Percentiles rank a stretch among this genome's conserved stretches.
phyloP scores from a whole-genome alignment of 2,113 vertebrate species.

The Trichomycterus rosablanca region DNA sequence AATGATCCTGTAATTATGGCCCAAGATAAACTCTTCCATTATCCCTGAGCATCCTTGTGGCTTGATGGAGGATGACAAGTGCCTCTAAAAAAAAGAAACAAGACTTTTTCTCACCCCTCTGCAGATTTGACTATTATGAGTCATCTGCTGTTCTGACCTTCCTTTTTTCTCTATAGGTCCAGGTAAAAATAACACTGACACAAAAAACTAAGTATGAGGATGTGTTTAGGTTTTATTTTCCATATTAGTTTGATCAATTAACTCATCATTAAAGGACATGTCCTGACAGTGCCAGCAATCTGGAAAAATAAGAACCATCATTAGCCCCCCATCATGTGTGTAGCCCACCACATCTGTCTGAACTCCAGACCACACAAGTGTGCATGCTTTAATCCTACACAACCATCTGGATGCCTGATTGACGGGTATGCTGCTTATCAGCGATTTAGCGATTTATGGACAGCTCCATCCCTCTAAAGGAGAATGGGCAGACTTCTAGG shows the following conservation, averaged over 20 bases:
- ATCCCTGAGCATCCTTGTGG: slow-evolving; percentile 11
- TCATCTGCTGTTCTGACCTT: slow-evolving; percentile 29
- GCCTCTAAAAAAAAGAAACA: slow-evolving; percentile 13
- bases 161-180: neutral
- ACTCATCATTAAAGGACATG: slow-evolving; percentile 1
- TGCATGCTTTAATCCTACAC: neutral
- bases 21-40: slow-evolving; percentile 26
- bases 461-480: no score
- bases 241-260: neutral
- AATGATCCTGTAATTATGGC: slow-evolving; percentile 34
- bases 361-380: no score
- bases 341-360: neutral
- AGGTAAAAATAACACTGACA: neutral
- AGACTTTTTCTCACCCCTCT: neutral
- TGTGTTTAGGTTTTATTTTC: no score
- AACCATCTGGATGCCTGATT: slow-evolving; percentile 2
- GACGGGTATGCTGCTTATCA: slow-evolving; percentile 30
- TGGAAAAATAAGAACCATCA: neutral
- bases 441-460: no score
- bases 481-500: neutral
- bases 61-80: slow-evolving; percentile 26
- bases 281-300: neutral
- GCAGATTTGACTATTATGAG: neutral
- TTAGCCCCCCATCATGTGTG: neutral
- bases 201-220: no score